phyloP scores from a whole-genome alignment of 1,140 invertebrate genomes.

The Papilio helenus region DNA sequence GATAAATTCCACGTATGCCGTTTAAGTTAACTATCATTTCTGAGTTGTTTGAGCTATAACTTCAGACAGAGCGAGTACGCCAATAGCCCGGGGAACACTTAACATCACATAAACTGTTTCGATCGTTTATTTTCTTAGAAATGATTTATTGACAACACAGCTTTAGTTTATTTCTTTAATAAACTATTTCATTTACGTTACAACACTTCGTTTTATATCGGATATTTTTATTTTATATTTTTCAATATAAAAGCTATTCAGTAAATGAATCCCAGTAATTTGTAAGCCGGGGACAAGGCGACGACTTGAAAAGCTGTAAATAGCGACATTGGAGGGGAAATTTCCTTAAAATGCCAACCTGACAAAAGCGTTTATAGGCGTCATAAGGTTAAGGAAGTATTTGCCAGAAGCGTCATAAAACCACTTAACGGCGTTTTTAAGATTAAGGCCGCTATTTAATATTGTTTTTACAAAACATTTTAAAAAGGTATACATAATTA shows the following conservation, averaged over 20 bases:
- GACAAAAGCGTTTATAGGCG: constrained; percentile 73
- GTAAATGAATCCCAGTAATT: constrained; percentile 73
- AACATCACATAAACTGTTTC: background rate
- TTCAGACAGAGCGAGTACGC: background rate
- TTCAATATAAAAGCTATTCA: constrained; percentile 71
- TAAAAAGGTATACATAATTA: background rate
- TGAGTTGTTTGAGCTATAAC: background rate
- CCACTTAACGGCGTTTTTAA: constrained; percentile 53
- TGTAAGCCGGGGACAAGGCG: constrained; percentile 64
- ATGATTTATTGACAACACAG: constrained; percentile 1
- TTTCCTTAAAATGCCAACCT: constrained; percentile 78
- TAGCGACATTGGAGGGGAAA: constrained; percentile 57
- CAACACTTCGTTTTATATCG: background rate
- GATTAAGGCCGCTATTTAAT: background rate
- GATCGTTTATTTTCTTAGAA: background rate
- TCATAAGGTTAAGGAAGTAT: constrained; percentile 72
- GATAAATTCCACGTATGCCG: background rate
- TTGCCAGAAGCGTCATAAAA: constrained; percentile 70
- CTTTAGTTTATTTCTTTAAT: background rate
- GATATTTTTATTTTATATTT: constrained; percentile 33
- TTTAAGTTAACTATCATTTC: background rate
- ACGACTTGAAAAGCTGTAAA: constrained; percentile 52
- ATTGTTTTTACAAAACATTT: constrained; percentile 16
- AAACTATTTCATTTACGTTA: background rate
- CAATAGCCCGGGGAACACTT: background rate